Base-by-base conservation (phyloP, 2,797 vertebrate genomes). In the Gobionotothen gibberifrons region DNA sequence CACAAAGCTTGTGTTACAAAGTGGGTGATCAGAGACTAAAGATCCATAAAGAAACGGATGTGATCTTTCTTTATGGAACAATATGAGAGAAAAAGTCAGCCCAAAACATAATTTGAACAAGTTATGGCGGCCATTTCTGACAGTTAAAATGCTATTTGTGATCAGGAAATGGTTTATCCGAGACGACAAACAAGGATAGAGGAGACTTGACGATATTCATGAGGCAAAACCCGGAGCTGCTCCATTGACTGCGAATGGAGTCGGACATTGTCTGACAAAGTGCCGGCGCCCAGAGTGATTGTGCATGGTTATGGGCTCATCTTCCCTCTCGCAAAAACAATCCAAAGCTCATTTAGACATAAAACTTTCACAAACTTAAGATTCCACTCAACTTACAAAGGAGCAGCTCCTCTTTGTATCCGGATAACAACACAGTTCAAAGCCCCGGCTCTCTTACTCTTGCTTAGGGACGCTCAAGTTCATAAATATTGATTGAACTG, bases 71-170 rank as follows among this genome's bases (percentile, higher is more conserved):
- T 78, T 78, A 78, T 67, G 26, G 60, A 63, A 72, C 68, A 83
- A 71, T 46, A 16, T 13, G 12, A 43, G 51, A 51, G 55, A 83
- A 62, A 9, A 70, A 74, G 48, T 74, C 19, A 67, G 58, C 53
- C 56, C 76, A 44, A 78, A 73, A 68, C 49, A 62, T 56, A 7
- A 79, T 84, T 83, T 81, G 12, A 57, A 76, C 83, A 69, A 76
- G 54, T 80, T 84, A 89, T 68, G 71, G 71, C 78, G 46, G 72
- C 67, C 61, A 53, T 83, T 15, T 32, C 55, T 72, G 73, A 71
- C 75, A 85, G 83, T 76, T 67, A 74, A 81, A 86, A 64, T 52
- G 75, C 71, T 71, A 63, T 87, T 86, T 86, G 81, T 62, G 82
- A 80, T 72, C 55, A 76, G 68, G 52, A 81, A 85, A 78, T 78